These are phyloP conservation scores for Apodemia hepburni DNA, from an alignment of 2,888 invertebrate species.

Conservation along the genomic window DNA sequence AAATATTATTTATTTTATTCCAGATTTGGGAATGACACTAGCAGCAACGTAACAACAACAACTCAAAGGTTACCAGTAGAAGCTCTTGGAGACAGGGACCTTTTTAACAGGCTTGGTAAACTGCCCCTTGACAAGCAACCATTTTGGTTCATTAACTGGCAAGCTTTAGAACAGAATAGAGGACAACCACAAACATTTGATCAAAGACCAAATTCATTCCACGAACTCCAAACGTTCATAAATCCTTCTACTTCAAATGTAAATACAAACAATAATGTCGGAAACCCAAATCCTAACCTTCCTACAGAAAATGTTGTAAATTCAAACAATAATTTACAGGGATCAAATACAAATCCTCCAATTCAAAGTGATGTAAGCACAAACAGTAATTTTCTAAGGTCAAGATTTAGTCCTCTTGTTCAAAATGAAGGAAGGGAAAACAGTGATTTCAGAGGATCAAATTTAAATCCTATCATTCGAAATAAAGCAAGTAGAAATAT, in stretches of 20 bases:
- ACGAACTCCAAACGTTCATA: slow-evolving; percentile 25
- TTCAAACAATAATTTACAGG: background rate
- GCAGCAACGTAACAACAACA: slow-evolving; percentile 36
- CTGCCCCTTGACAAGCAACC: slow-evolving; percentile 83
- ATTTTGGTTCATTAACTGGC: slow-evolving; percentile 85
- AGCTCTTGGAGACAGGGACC: slow-evolving; percentile 81
- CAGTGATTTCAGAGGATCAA: no score
- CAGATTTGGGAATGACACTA: slow-evolving; percentile 42
- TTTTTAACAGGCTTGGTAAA: slow-evolving; percentile 78
- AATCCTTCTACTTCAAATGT: background rate
- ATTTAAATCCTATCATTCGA: background rate
- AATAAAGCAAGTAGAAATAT: background rate
- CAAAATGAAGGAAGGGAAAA: no score
- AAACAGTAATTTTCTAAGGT: background rate
- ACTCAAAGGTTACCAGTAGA: slow-evolving; percentile 79
- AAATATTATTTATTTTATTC: slow-evolving; percentile 23
- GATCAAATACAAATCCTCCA: background rate
- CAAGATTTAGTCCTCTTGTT: background rate
- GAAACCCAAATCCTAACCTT: background rate
- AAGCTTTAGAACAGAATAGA: slow-evolving; percentile 80
- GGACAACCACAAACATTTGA: slow-evolving; percentile 45
- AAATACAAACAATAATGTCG: background rate
- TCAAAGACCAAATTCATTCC: slow-evolving; percentile 43
- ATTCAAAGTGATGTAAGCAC: background rate
- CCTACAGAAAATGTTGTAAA: background rate